Evolutionary conservation across 2,797 vertebrate genomes (phyloP).

Genomic region (Selene dorsalis): DNA sequence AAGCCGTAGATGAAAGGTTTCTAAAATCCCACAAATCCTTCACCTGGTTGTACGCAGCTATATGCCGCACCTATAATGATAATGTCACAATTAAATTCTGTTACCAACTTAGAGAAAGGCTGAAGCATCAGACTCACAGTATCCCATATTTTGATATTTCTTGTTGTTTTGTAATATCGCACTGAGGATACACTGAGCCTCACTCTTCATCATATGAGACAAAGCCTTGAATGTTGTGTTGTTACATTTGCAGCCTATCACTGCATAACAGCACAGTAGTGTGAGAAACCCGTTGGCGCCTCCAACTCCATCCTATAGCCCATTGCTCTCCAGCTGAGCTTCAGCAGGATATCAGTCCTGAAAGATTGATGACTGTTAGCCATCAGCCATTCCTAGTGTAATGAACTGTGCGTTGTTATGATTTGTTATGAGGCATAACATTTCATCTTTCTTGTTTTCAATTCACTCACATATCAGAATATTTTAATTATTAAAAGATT

Average conservation of each 20-base stretch:
- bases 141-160: constrained; percentile 1
- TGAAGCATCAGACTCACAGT: not conserved
- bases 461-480: constrained; percentile 58
- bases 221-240: constrained; percentile 14
- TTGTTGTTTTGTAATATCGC: constrained; percentile 18
- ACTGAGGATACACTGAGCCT: constrained; percentile 29
- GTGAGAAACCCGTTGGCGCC: constrained; percentile 49
- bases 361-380: constrained; percentile 74
- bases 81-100: not conserved
- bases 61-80: not conserved
- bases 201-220: constrained; percentile 34
- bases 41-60: not conserved
- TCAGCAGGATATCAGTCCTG: constrained; percentile 54
- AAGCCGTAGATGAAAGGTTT: not conserved
- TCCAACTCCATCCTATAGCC: constrained; percentile 42
- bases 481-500: constrained; percentile 71
- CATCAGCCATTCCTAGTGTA: constrained; percentile 68
- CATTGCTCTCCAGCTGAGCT: constrained; percentile 51
- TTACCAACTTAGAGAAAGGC: not conserved
- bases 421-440: constrained; percentile 68
- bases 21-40: not conserved
- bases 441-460: constrained; percentile 67
- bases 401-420: constrained; percentile 74
- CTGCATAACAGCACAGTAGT: constrained; percentile 28
- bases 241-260: constrained; percentile 19